Conservation (phyloP, 2,113 vertebrate genomes). For the Caloenas nicobarica region DNA sequence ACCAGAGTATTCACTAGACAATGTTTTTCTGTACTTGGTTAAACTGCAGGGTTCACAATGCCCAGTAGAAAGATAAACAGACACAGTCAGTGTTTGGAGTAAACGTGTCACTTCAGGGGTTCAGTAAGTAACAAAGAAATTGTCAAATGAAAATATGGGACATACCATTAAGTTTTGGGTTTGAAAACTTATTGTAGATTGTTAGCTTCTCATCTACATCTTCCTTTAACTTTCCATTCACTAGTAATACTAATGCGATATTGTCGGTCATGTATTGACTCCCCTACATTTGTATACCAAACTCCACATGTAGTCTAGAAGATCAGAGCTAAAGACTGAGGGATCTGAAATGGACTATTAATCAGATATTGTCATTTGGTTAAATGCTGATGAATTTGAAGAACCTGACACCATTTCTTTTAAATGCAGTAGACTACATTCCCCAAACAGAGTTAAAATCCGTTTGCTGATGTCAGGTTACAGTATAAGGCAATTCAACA, state of each 20-base stretch:
- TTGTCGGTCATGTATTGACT: background rate
- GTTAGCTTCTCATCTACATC: background rate
- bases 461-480: background rate
- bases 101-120: rapidly evolving
- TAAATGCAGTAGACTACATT: background rate
- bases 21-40: background rate
- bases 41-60: background rate
- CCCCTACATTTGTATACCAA: background rate
- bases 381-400: background rate
- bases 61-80: background rate
- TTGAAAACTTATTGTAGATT: background rate
- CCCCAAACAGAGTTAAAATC: background rate
- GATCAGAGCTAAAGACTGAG: background rate
- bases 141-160: background rate
- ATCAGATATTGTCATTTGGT: background rate
- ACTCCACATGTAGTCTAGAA: background rate
- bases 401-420: background rate
- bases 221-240: background rate
- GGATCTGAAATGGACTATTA: background rate
- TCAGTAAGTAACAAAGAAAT: background rate
- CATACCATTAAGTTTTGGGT: background rate
- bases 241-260: rapidly evolving
- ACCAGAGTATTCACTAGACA: background rate
- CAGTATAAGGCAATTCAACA: background rate
- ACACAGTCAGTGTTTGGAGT: background rate